Conservation (phyloP, 2,113 vertebrate genomes). For the Romanogobio albipinnatus region DNA sequence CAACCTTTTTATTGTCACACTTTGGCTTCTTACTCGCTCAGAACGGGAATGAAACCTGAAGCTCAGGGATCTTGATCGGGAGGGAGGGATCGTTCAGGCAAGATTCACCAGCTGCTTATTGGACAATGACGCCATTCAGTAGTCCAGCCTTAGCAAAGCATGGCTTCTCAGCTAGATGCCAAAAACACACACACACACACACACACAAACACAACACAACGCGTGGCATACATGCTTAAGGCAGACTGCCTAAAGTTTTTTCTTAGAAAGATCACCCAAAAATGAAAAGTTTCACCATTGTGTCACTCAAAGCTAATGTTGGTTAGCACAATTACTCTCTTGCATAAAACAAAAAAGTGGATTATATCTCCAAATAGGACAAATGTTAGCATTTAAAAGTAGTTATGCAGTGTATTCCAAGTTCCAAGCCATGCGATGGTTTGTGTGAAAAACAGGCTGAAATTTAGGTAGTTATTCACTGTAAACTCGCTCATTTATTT, state of each 20-base stretch:
- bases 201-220: conserved; percentile 44
- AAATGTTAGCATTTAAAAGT: not conserved
- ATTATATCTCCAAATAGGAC: not conserved
- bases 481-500: not conserved
- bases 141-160: conserved; percentile 49
- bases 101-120: conserved; percentile 48
- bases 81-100: conserved; percentile 52
- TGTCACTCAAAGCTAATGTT: not conserved
- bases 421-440: not conserved
- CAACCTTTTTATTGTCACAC: conserved; percentile 74
- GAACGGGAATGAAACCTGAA: conserved; percentile 52
- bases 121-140: conserved; percentile 24
- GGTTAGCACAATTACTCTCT: not conserved
- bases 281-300: not conserved
- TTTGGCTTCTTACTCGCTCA: conserved; percentile 70
- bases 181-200: conserved; percentile 47
- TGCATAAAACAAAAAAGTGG: conserved; percentile 11
- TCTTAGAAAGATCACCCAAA: conserved; percentile 30
- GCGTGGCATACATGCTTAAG: conserved; percentile 41
- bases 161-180: conserved; percentile 52
- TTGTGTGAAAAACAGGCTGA: not conserved
- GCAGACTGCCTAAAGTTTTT: conserved; percentile 35
- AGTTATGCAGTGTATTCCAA: not conserved
- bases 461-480: not conserved
- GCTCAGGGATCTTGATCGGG: conserved; percentile 54